These are phyloP conservation scores for Sanderia malayensis DNA, from an alignment of 30 jellyfish, hydroid and myxozoan species.

Conservation along the genomic window DNA sequence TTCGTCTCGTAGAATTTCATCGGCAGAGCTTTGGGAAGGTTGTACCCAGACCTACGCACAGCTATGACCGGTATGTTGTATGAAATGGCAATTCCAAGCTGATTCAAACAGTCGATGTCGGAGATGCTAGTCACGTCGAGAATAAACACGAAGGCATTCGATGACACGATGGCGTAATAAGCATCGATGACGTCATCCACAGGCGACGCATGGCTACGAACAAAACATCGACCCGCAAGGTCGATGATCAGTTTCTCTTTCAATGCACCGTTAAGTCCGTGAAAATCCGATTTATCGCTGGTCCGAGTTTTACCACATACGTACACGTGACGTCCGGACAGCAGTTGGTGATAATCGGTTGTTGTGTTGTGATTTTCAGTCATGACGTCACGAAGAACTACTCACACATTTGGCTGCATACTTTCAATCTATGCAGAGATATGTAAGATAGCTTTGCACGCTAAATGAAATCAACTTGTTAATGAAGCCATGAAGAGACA, in stretches of 20 bases:
- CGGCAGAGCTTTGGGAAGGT: conserved; percentile 66
- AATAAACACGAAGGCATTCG: conserved; percentile 77
- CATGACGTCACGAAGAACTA: no score
- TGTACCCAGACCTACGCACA: conserved; percentile 59
- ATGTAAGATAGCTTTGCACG: no score
- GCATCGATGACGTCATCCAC: conserved; percentile 56
- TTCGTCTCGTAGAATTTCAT: conserved; percentile 61
- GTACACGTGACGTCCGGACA: conserved; percentile 21
- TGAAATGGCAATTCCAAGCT: conserved; percentile 88
- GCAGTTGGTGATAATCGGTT: no score
- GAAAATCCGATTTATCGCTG: conserved; percentile 10
- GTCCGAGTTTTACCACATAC: conserved; percentile 35
- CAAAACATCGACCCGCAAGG: conserved; percentile 62
- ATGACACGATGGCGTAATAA: conserved; percentile 56
- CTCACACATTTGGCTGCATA: no score
- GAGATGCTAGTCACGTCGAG: conserved; percentile 33
- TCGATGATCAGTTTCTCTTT: conserved; percentile 56
- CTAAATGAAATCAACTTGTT: no score
- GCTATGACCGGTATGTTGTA: conserved; percentile 78
- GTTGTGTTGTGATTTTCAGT: no score
- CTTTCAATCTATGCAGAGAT: no score
- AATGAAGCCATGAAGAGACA: no score
- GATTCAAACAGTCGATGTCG: conserved; percentile 66
- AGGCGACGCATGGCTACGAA: conserved; percentile 54
- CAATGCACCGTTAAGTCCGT: conserved; percentile 18